Conservation (phyloP, 2,888 invertebrate genomes). For the Mimumesa dahlbomi region DNA sequence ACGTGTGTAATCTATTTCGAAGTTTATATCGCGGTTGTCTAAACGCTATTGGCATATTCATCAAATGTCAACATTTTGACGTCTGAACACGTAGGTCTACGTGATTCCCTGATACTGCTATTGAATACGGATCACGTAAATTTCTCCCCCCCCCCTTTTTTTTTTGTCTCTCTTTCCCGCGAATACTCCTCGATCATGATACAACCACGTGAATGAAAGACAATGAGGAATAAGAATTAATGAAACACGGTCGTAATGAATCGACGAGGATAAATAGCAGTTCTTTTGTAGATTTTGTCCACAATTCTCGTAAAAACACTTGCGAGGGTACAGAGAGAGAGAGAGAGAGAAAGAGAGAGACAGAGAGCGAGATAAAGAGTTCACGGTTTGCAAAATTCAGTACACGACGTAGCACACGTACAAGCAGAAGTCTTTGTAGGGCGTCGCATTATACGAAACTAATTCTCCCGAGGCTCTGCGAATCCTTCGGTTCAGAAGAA, state of each 20-base stretch:
- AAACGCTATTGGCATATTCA: conserved; percentile 44
- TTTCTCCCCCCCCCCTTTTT: no score
- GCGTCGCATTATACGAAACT: conserved; percentile 38
- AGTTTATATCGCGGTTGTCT: not conserved
- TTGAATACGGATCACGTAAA: conserved; percentile 33
- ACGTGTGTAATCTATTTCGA: conserved; percentile 7
- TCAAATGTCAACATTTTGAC: conserved; percentile 37
- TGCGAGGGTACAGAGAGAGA: no score
- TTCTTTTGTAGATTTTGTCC: no score
- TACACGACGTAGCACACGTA: not conserved
- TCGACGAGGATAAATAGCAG: no score
- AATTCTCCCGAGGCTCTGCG: conserved; percentile 47
- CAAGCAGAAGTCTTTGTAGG: conserved; percentile 8
- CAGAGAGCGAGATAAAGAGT: not conserved
- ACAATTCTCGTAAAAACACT: not conserved
- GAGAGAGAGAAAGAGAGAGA: not conserved
- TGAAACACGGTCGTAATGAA: no score
- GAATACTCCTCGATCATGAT: no score
- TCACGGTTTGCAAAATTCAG: not conserved
- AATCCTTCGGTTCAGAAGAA: conserved; percentile 50
- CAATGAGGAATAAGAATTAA: no score
- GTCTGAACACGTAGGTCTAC: conserved; percentile 33
- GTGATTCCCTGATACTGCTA: conserved; percentile 27
- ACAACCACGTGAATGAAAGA: no score
- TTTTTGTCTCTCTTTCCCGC: no score